These are phyloP conservation scores for Mongoloraphidia duomilia DNA, from an alignment of 2,888 invertebrate genomes.

Conservation along the genomic window DNA sequence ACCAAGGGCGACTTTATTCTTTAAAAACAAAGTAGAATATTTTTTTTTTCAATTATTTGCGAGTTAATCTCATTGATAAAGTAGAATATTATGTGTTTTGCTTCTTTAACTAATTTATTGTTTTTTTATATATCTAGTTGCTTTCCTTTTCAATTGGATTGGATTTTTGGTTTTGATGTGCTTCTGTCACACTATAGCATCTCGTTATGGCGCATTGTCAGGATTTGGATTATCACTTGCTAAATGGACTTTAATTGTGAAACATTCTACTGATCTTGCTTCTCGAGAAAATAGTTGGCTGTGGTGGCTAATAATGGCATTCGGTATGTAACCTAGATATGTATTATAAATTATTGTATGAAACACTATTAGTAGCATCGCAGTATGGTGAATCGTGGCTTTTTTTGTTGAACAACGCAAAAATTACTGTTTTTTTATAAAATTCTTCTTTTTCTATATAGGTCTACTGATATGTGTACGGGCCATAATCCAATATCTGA, in stretches of 20 bases:
- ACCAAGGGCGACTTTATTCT: too few relatives aligned
- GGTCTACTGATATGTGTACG: constrained; percentile 75
- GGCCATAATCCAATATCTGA: constrained; percentile 75
- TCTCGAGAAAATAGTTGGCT: constrained; percentile 82
- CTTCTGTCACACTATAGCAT: constrained; percentile 87
- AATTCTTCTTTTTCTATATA: constrained; percentile 27
- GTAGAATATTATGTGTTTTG: constrained; percentile 1
- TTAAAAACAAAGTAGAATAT: neutral
- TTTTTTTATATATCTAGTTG: constrained; percentile 53
- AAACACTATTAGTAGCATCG: too few relatives aligned
- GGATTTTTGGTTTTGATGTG: constrained; percentile 86
- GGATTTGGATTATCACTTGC: constrained; percentile 87
- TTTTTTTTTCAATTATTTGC: neutral
- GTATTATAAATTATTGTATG: too few relatives aligned
- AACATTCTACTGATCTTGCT: constrained; percentile 76
- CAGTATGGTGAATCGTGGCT: too few relatives aligned
- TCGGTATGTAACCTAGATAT: constrained; percentile 42
- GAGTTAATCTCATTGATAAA: neutral
- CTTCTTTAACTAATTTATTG: constrained; percentile 3
- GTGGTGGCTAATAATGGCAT: constrained; percentile 86
- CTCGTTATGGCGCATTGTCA: constrained; percentile 81
- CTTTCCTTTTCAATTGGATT: constrained; percentile 93
- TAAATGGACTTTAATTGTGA: constrained; percentile 90
- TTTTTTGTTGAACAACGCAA: too few relatives aligned
- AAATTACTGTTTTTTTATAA: constrained; percentile 4